phyloP scores from a whole-genome alignment of 2,888 invertebrate species.

The Alviniconcha strummeri region DNA sequence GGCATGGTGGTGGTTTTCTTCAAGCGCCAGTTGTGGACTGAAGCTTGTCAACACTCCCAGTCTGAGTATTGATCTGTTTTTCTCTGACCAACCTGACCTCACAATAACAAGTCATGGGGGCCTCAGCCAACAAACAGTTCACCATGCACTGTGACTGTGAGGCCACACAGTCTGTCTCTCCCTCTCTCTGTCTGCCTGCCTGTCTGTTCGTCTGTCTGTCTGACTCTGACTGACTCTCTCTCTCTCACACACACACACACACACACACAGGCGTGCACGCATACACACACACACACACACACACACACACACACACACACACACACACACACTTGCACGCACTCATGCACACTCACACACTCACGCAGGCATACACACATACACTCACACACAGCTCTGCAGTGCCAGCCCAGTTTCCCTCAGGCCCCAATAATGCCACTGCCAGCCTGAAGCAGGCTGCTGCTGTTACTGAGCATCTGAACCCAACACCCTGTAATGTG shows the following conservation, averaged over 20 bases:
- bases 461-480: no score
- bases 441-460: no score
- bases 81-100: constrained; percentile 14
- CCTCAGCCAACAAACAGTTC: background rate
- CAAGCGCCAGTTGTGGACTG: background rate
- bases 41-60: constrained; percentile 20
- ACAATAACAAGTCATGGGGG: constrained; percentile 2
- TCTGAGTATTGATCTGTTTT: constrained; percentile 24
- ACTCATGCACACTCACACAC: background rate
- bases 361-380: constrained; percentile 24
- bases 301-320: constrained; percentile 16
- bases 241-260: background rate
- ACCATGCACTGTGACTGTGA: no score
- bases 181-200: background rate
- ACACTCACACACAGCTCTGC: background rate
- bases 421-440: no score
- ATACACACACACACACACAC: constrained; percentile 16
- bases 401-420: background rate
- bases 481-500: no score
- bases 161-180: background rate
- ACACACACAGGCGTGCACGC: background rate
- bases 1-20: no score
- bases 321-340: constrained; percentile 18
- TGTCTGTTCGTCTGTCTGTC: background rate
- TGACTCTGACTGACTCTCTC: background rate